Evolutionary conservation across 2,113 vertebrate genomes (phyloP).

Genomic region (Psilopogon haemacephalus): DNA sequence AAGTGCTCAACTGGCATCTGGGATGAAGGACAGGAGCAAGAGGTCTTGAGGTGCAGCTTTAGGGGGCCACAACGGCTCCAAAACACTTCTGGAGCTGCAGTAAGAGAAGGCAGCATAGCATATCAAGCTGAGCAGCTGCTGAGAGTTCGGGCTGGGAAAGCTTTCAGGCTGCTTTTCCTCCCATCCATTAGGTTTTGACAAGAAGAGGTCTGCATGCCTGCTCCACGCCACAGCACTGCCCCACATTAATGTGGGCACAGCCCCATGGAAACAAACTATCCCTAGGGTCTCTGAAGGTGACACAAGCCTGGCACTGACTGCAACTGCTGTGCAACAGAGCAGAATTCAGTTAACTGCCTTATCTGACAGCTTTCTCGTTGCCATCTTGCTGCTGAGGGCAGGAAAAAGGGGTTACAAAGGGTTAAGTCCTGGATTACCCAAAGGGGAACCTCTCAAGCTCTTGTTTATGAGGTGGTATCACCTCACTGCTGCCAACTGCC

Average conservation of each 20-base stretch:
- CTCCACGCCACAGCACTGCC: background rate
- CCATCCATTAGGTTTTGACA: background rate
- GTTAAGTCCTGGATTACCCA: background rate
- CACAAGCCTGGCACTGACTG: background rate
- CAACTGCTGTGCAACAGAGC: background rate
- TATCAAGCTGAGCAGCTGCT: background rate
- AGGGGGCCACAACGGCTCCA: background rate
- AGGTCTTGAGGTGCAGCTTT: background rate
- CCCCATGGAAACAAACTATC: accelerated
- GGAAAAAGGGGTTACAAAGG: background rate
- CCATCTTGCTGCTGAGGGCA: background rate
- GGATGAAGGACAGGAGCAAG: background rate
- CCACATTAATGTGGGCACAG: accelerated
- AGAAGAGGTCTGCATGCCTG: accelerated
- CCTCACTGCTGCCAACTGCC: background rate
- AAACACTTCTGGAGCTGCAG: background rate
- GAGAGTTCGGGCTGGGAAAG: background rate
- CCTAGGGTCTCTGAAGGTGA: background rate
- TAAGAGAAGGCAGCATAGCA: background rate
- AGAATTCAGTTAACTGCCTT: background rate
- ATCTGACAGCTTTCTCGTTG: background rate
- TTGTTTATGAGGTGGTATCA: background rate
- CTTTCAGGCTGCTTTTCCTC: background rate
- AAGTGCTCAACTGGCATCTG: background rate
- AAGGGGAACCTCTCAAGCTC: background rate